Conservation (phyloP, 2,797 vertebrate species). For the Chiroxiphia lanceolata region DNA sequence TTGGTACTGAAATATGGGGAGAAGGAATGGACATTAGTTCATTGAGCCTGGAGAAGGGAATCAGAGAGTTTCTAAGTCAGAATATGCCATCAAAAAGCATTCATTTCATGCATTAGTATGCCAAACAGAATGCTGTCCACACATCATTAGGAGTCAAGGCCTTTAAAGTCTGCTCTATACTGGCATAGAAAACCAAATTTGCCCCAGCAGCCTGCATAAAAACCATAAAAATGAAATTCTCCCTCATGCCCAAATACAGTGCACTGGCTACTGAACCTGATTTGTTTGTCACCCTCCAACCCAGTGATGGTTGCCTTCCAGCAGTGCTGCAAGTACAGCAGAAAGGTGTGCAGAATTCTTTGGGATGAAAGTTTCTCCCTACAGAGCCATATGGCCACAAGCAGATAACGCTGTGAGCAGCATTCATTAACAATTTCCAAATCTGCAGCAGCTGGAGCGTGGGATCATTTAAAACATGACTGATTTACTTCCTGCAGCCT, state of each 20-base stretch:
- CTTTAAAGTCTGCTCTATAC: neutral
- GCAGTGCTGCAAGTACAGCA: rapidly evolving
- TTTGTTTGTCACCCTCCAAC: neutral
- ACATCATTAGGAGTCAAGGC: neutral
- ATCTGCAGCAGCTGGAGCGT: conserved; percentile 66
- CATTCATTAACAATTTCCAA: conserved; percentile 61
- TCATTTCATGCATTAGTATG: neutral
- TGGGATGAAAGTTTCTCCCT: conserved; percentile 37
- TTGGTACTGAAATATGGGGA: neutral
- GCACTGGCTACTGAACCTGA: neutral
- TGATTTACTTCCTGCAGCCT: conserved; percentile 65
- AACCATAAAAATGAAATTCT: neutral
- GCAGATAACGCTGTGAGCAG: conserved; percentile 51
- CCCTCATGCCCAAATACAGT: neutral
- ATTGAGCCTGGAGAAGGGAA: neutral
- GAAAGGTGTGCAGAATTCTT: conserved; percentile 20
- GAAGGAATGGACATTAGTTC: neutral
- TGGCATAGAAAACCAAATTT: neutral
- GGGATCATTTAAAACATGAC: conserved; percentile 57
- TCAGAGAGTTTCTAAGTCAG: neutral
- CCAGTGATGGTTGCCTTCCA: neutral
- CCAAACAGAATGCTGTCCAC: neutral
- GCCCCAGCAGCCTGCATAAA: neutral
- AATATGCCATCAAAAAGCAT: neutral
- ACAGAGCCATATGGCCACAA: conserved; percentile 50